Percentiles rank a stretch among this genome's conserved stretches.
Conservation (phyloP, 1,140 invertebrate species). For the Calliopsis andreniformis region DNA sequence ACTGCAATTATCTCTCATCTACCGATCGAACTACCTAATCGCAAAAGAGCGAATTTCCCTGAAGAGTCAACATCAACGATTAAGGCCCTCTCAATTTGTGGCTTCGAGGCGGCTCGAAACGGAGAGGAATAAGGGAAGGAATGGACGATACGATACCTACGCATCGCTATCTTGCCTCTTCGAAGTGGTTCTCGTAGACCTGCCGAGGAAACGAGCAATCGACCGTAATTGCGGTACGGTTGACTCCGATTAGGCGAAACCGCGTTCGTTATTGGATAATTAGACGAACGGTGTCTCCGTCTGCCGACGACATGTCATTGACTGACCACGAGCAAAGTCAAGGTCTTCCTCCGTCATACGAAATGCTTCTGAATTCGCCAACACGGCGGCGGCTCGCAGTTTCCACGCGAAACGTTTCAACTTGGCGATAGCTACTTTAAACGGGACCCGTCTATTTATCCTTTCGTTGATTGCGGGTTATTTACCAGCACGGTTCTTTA, state of each 20-base stretch:
- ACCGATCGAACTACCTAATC: too few relatives aligned
- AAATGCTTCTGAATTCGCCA: too few relatives aligned
- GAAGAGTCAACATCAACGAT: too few relatives aligned
- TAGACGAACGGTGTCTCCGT: background rate
- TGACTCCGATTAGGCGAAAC: constrained; percentile 6
- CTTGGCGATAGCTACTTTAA: background rate
- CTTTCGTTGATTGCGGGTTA: constrained; percentile 14
- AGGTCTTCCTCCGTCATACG: background rate
- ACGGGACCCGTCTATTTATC: constrained; percentile 3
- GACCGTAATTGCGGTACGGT: constrained; percentile 11
- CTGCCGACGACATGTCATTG: background rate
- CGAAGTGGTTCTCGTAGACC: background rate
- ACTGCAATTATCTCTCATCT: too few relatives aligned
- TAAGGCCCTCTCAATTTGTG: too few relatives aligned
- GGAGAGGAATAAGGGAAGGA: too few relatives aligned
- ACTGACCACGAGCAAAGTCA: background rate
- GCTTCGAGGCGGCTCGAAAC: too few relatives aligned
- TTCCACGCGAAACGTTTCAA: background rate
- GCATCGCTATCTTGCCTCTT: too few relatives aligned
- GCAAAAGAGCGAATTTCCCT: too few relatives aligned
- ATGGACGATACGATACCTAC: too few relatives aligned
- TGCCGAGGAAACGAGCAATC: constrained; percentile 11
- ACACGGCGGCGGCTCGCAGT: too few relatives aligned
- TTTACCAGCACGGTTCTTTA: constrained; percentile 6
- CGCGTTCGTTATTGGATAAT: constrained; percentile 11